Evolutionary conservation across 92 coral and sea anemone genomes (phyloP).

Genomic region (Palythoa grandiflora): DNA sequence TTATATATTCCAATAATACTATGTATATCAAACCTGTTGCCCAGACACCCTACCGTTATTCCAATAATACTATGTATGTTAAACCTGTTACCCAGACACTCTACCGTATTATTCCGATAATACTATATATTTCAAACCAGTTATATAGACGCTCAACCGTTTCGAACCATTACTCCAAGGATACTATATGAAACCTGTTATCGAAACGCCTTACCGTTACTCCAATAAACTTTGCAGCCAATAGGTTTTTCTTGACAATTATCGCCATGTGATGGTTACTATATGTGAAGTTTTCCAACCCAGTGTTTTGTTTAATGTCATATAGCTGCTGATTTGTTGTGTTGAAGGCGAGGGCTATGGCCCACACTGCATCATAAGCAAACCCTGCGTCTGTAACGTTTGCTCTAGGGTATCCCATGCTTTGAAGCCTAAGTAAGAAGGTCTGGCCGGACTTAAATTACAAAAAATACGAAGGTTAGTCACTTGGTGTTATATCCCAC

Average conservation of each 20-base stretch:
- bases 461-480: background rate
- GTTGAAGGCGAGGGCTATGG: constrained; percentile 71
- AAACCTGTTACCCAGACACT: too few relatives aligned
- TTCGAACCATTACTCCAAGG: too few relatives aligned
- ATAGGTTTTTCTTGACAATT: constrained; percentile 40
- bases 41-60: too few relatives aligned
- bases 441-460: constrained; percentile 48
- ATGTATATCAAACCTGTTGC: too few relatives aligned
- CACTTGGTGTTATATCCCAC: background rate
- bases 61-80: too few relatives aligned
- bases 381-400: constrained; percentile 61
- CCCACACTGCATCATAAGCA: constrained; percentile 75
- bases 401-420: constrained; percentile 1
- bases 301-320: background rate
- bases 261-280: constrained; percentile 19
- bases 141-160: too few relatives aligned
- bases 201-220: constrained; percentile 51
- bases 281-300: constrained; percentile 62
- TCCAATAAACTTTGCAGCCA: constrained; percentile 59
- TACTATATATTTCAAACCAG: too few relatives aligned
- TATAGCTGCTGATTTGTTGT: constrained; percentile 39
- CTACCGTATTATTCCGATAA: too few relatives aligned
- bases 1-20: too few relatives aligned
- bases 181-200: too few relatives aligned
- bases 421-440: constrained; percentile 36